Percentiles rank a stretch among this genome's conserved stretches.
Evolutionary conservation across 2,113 vertebrate genomes (phyloP).

Genomic region (Carassius carassius): DNA sequence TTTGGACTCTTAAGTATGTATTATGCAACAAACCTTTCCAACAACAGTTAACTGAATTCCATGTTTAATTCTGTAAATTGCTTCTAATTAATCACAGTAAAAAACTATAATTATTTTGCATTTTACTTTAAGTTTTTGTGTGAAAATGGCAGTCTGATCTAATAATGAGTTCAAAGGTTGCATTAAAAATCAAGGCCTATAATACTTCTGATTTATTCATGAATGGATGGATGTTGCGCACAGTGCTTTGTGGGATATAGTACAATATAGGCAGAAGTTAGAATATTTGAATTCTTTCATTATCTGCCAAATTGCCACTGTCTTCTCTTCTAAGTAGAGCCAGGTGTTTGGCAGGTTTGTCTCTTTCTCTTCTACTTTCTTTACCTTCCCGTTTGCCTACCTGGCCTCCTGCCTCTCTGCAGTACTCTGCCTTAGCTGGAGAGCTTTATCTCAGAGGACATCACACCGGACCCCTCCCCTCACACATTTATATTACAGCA

Average conservation of each 20-base stretch:
- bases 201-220: conserved; percentile 7
- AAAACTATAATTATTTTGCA: background rate
- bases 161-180: background rate
- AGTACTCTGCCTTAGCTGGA: conserved; percentile 20
- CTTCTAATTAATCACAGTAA: conserved; percentile 1
- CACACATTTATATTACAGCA: background rate
- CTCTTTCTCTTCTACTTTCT: conserved; percentile 28
- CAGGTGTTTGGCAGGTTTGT: conserved; percentile 5
- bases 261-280: background rate
- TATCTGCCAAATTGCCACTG: background rate
- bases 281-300: conserved; percentile 14
- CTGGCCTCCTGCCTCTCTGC: conserved; percentile 36
- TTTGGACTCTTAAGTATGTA: background rate
- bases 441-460: conserved; percentile 37
- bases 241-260: background rate
- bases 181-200: no score
- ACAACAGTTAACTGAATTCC: no score
- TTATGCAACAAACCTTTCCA: background rate
- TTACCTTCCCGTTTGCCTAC: conserved; percentile 22
- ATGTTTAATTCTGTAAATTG: background rate
- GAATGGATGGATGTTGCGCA: background rate
- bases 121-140: background rate
- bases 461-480: background rate
- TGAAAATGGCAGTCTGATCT: background rate
- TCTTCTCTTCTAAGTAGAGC: conserved; percentile 8